Conservation (phyloP, 2,888 invertebrate species). For the Pachydiplax longipennis region DNA sequence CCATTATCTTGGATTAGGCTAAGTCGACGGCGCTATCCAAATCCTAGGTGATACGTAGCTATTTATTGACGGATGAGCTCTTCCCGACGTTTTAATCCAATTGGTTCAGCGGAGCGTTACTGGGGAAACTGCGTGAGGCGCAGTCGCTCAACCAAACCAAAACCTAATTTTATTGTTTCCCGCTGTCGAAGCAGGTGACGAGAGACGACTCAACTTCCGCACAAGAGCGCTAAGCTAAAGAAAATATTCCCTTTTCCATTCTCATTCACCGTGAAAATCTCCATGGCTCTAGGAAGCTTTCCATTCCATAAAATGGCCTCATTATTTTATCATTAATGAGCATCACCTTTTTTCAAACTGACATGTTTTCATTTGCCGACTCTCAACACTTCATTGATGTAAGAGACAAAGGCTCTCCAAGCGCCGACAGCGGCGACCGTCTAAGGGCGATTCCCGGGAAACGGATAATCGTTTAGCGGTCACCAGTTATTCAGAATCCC, state of each 20-base stretch:
- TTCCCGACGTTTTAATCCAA: too few species aligned
- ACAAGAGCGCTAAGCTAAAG: neutral
- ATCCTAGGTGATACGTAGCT: too few species aligned
- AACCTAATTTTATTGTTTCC: neutral
- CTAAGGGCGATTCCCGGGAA: too few species aligned
- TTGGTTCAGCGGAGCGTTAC: neutral
- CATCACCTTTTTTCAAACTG: neutral
- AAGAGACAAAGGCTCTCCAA: too few species aligned
- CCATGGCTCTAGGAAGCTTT: neutral
- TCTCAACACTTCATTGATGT: too few species aligned
- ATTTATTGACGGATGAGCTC: too few species aligned
- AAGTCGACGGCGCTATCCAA: too few species aligned
- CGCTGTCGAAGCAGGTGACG: neutral
- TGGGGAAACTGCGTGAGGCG: neutral
- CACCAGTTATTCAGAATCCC: too few species aligned
- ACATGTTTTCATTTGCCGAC: too few species aligned
- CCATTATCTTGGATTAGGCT: too few species aligned
- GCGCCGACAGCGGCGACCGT: too few species aligned
- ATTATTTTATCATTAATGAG: neutral
- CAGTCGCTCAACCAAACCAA: neutral
- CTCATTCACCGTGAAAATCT: neutral
- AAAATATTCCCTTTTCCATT: neutral
- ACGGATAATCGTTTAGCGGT: too few species aligned
- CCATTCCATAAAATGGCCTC: neutral
- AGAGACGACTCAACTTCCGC: neutral